A percentile compares a stretch with the other conserved stretches of the same genome.
Evolutionary conservation across 35 echinoderm and acorn worm genomes (phyloP).

Genomic region (Lytechinus pictus): DNA sequence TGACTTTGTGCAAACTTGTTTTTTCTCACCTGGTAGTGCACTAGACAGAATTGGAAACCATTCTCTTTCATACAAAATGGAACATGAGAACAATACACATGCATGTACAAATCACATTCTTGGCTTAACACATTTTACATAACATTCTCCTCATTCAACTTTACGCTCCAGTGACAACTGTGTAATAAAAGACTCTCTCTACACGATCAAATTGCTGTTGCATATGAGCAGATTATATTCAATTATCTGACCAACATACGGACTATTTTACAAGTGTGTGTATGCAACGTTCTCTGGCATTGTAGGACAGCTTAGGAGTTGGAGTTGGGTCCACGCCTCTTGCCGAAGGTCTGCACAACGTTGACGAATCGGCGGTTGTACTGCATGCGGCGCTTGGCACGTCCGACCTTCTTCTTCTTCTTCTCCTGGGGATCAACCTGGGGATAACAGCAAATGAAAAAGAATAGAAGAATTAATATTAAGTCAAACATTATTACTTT

Average conservation of each 20-base stretch:
- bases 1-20: no score
- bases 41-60: no score
- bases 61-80: no score
- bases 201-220: neutral
- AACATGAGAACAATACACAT: neutral
- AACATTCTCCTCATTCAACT: neutral
- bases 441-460: neutral
- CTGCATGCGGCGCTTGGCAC: slow-evolving; percentile 99
- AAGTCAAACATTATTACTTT: no score
- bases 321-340: slow-evolving; percentile 97
- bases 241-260: slow-evolving; percentile 23
- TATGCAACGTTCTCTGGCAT: slow-evolving; percentile 16
- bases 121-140: no score
- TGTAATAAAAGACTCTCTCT: neutral
- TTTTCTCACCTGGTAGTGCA: no score
- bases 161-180: neutral
- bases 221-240: neutral
- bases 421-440: slow-evolving; percentile 97
- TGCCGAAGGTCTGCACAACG: slow-evolving; percentile 91
- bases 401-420: slow-evolving; percentile 99
- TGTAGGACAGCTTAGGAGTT: slow-evolving; percentile 78
- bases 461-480: neutral
- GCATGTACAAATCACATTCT: neutral
- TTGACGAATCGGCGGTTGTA: slow-evolving; percentile 99
- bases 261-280: slow-evolving; percentile 25